Evolutionary conservation across 2,797 vertebrate species (phyloP).

Genomic region (Rhyacichthys aspro): DNA sequence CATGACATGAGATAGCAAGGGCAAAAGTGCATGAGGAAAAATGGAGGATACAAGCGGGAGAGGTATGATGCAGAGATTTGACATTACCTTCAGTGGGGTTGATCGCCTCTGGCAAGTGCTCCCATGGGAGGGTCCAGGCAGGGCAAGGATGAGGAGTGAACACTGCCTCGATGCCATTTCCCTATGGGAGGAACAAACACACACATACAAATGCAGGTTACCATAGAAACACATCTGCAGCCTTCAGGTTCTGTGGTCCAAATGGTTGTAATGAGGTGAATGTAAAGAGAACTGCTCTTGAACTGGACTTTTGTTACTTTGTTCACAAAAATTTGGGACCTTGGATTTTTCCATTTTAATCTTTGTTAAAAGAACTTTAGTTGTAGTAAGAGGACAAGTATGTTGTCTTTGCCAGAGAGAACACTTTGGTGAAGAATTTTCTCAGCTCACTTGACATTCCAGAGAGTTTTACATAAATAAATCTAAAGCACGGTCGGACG

Average conservation of each 20-base stretch:
- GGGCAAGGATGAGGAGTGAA: constrained; percentile 90
- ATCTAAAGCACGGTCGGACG: no score
- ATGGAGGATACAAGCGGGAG: constrained; percentile 9
- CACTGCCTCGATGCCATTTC: constrained; percentile 86
- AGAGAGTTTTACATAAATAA: no score
- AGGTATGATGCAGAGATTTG: constrained; percentile 21
- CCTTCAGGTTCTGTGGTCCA: constrained; percentile 32
- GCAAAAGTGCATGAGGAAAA: constrained; percentile 13
- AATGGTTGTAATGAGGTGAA: constrained; percentile 42
- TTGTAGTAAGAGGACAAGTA: no score
- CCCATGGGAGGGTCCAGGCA: constrained; percentile 89
- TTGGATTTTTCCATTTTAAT: no score
- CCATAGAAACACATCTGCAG: constrained; percentile 55
- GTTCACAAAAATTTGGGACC: constrained; percentile 18
- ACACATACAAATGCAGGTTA: constrained; percentile 48
- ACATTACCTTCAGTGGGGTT: constrained; percentile 90
- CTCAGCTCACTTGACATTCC: no score
- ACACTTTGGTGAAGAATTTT: no score
- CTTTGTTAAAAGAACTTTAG: no score
- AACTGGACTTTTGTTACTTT: constrained; percentile 18
- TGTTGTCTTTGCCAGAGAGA: no score
- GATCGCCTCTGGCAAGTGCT: constrained; percentile 86
- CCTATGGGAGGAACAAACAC: constrained; percentile 72
- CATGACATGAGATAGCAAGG: constrained; percentile 7
- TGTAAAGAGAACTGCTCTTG: constrained; percentile 25